Evolutionary conservation across 53 echinoderm and acorn worm genomes (phyloP).

Genomic region (Patiria pectinifera): DNA sequence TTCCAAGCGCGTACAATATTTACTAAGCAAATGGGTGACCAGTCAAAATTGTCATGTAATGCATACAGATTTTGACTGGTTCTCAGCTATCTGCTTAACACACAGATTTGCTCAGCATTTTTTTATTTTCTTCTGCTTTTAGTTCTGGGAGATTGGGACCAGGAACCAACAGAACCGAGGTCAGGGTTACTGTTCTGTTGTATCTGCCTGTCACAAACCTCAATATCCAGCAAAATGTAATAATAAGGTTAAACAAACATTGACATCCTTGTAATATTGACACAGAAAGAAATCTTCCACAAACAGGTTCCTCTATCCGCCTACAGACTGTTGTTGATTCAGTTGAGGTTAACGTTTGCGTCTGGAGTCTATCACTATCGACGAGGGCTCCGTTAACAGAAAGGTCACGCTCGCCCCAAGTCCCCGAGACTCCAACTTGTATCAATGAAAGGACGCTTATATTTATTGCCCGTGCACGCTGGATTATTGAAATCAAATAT

Average conservation of each 20-base stretch:
- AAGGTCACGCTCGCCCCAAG: background rate
- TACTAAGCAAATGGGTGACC: no score
- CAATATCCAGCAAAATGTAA: background rate
- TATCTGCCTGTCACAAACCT: background rate
- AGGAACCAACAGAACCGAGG: background rate
- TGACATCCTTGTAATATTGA: slow-evolving; percentile 6
- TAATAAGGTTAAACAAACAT: slow-evolving; percentile 49
- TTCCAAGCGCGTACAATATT: no score
- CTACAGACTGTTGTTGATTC: slow-evolving; percentile 23
- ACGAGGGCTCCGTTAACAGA: background rate
- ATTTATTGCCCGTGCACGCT: background rate
- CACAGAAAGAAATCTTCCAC: background rate
- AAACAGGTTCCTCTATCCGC: background rate
- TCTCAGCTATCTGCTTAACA: no score
- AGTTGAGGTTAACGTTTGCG: slow-evolving; percentile 30
- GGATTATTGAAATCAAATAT: slow-evolving; percentile 4
- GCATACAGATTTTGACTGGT: no score
- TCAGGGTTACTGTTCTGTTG: background rate
- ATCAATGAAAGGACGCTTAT: background rate
- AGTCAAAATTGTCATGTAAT: no score
- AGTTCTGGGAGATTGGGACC: no score
- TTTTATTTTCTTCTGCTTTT: no score
- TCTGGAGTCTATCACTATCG: background rate
- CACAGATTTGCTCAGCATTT: no score
- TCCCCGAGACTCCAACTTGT: background rate